Percentiles rank a stretch among this genome's conserved stretches.
These are phyloP conservation scores for Hoplodrina ambigua DNA, from an alignment of 2,888 invertebrate genomes.

Conservation along the genomic window DNA sequence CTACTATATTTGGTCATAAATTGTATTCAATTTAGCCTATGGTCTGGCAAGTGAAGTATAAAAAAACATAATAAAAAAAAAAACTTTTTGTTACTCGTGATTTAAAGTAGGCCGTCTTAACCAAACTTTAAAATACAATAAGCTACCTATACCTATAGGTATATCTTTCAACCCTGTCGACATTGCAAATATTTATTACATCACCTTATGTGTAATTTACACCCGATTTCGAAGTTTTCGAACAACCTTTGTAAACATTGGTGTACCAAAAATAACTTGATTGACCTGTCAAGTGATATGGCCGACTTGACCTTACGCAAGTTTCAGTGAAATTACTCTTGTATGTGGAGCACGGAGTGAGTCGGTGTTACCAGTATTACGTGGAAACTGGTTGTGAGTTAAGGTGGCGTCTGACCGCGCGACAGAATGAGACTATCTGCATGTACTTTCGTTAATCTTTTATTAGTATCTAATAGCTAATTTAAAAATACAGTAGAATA, in stretches of 20 bases:
- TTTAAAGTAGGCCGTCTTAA: slow-evolving; percentile 9
- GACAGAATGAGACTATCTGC: neutral
- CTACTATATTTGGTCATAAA: too few relatives aligned
- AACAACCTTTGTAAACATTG: slow-evolving; percentile 51
- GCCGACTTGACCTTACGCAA: slow-evolving; percentile 63
- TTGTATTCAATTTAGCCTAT: too few relatives aligned
- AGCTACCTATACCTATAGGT: too few relatives aligned
- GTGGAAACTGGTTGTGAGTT: slow-evolving; percentile 55
- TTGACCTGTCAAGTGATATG: slow-evolving; percentile 55
- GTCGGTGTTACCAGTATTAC: slow-evolving; percentile 46
- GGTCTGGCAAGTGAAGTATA: too few relatives aligned
- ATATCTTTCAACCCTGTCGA: slow-evolving; percentile 16
- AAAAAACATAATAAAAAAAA: too few relatives aligned
- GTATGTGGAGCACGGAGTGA: slow-evolving; percentile 58
- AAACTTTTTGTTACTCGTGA: neutral
- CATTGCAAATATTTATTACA: slow-evolving; percentile 49
- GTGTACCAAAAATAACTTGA: slow-evolving; percentile 49
- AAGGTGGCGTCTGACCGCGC: slow-evolving; percentile 25
- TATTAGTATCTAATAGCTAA: too few relatives aligned
- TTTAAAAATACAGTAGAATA: too few relatives aligned
- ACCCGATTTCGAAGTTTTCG: slow-evolving; percentile 31
- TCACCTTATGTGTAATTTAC: slow-evolving; percentile 35
- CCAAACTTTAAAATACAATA: slow-evolving; percentile 6
- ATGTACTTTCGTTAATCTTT: neutral
- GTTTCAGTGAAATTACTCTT: slow-evolving; percentile 62